These are phyloP conservation scores for Drosophila suzukii DNA, from an alignment of 1,140 invertebrate genomes.

Conservation along the genomic window DNA sequence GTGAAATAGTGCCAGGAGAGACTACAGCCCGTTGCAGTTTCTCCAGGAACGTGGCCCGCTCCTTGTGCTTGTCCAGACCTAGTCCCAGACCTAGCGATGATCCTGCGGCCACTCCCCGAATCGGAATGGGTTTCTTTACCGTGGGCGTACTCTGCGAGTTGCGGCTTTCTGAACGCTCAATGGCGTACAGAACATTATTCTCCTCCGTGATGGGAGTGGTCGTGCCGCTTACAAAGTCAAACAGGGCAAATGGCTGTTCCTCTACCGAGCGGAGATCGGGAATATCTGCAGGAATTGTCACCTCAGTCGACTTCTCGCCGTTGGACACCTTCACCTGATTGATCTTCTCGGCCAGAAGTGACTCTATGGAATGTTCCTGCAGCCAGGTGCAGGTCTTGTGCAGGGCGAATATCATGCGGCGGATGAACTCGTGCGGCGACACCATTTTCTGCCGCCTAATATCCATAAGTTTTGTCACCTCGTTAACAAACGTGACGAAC, in stretches of 20 bases:
- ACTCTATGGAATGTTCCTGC: constrained; percentile 69
- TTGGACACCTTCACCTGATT: constrained; percentile 65
- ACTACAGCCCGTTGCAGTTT: constrained; percentile 68
- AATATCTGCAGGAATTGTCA: constrained; percentile 4
- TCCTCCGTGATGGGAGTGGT: constrained; percentile 68
- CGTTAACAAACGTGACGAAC: constrained; percentile 62
- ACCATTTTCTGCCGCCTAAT: constrained; percentile 73
- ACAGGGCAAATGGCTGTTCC: constrained; percentile 11
- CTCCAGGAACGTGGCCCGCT: constrained; percentile 64
- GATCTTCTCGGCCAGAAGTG: constrained; percentile 48
- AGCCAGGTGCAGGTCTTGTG: constrained; percentile 78
- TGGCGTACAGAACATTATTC: constrained; percentile 78
- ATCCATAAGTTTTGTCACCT: constrained; percentile 60
- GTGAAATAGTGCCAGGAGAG: constrained; percentile 30
- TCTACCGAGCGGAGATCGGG: constrained; percentile 1
- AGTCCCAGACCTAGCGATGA: constrained; percentile 1
- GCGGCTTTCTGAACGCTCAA: constrained; percentile 70
- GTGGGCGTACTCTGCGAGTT: constrained; percentile 49
- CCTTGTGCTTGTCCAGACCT: constrained; percentile 22
- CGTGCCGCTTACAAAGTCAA: constrained; percentile 34
- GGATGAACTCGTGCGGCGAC: constrained; percentile 79
- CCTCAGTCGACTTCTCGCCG: constrained; percentile 18
- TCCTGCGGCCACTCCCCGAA: constrained; percentile 18
- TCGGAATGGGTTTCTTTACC: constrained; percentile 71
- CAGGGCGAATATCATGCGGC: constrained; percentile 76